Percentiles rank a stretch among this genome's conserved stretches.
Conservation (phyloP, 1,140 invertebrate species). For the Aphaenogaster rudis region DNA sequence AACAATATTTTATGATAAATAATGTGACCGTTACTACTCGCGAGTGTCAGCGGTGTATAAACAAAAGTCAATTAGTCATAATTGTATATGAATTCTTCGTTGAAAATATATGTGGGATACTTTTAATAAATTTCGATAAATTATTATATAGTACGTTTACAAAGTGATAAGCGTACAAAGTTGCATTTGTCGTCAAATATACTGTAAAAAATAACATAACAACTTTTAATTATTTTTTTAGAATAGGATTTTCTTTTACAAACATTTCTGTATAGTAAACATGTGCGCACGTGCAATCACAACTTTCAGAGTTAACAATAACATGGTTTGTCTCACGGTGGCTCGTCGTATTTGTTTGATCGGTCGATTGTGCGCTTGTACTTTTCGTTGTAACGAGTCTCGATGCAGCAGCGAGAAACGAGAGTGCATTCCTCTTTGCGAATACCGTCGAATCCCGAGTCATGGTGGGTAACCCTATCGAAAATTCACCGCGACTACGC, state of each 20-base stretch:
- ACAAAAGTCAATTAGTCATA: conserved; percentile 36
- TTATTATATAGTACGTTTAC: neutral
- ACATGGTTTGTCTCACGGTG: neutral
- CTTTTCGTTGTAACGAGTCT: neutral
- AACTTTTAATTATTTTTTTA: neutral
- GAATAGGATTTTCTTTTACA: neutral
- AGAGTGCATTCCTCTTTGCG: neutral
- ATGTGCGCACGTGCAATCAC: neutral
- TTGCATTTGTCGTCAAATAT: neutral
- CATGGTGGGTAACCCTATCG: neutral
- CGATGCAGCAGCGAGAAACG: neutral
- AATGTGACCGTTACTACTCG: conserved; percentile 14
- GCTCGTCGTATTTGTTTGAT: conserved; percentile 14
- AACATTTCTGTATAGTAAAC: neutral
- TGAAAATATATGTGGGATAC: neutral
- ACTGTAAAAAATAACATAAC: neutral
- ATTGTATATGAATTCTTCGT: neutral
- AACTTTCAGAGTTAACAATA: neutral
- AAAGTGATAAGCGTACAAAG: neutral
- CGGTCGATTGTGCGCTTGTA: conserved; percentile 17
- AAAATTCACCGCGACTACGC: conserved; percentile 15
- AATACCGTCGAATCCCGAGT: neutral
- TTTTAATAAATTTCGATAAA: conserved; percentile 19
- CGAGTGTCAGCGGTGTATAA: conserved; percentile 4
- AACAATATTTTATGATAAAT: conserved; percentile 59